Evolutionary conservation across 2,113 vertebrate species (phyloP).

Genomic region (Aythya baeri): DNA sequence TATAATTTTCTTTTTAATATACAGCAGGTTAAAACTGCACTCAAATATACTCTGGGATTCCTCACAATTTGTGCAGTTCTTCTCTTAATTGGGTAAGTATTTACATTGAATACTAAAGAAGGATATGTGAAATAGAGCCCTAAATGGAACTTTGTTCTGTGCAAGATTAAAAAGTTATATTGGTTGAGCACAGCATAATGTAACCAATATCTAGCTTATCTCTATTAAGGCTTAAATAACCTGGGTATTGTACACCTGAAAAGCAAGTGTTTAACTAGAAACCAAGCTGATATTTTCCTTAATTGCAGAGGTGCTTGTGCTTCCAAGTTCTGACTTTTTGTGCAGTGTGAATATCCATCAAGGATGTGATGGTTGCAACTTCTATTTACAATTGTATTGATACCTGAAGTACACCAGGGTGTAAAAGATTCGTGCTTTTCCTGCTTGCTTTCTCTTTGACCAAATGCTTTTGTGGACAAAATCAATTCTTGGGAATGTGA

Average conservation of each 20-base stretch:
- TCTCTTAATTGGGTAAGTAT: conserved; percentile 96
- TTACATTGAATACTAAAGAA: not conserved
- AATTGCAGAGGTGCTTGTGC: not conserved
- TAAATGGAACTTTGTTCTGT: not conserved
- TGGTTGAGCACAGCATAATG: no score
- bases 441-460: not conserved
- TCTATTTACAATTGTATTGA: not conserved
- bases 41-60: conserved; percentile 94
- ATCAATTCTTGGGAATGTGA: not conserved
- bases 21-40: conserved; percentile 93
- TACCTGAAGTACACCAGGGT: not conserved
- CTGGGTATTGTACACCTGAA: not conserved
- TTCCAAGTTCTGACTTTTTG: not conserved
- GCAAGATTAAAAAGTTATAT: not conserved
- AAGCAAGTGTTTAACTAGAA: not conserved
- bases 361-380: not conserved
- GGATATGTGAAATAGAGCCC: not conserved
- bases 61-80: conserved; percentile 87
- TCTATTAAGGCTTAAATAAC: not conserved
- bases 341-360: not conserved
- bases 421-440: not conserved
- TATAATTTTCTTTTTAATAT: conserved; percentile 64
- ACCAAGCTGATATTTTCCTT: not conserved
- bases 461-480: not conserved
- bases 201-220: not conserved